Conservation (phyloP, 1,140 invertebrate species). For the Heliothis subflexa region DNA sequence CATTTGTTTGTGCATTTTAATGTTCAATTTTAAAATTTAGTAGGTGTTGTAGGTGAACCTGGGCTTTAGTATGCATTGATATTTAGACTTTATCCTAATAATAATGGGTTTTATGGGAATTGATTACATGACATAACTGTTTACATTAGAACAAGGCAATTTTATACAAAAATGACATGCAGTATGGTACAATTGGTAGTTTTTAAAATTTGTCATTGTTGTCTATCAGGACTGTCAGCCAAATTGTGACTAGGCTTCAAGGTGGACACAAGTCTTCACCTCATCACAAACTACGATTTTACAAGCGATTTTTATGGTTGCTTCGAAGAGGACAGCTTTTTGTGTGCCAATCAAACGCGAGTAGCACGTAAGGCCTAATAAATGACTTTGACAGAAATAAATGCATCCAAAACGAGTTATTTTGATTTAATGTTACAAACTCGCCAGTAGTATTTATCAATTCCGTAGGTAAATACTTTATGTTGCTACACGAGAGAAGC, state of each 20-base stretch:
- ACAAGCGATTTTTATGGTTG: too few relatives aligned
- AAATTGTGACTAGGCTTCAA: slow-evolving; percentile 10
- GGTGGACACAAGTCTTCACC: too few relatives aligned
- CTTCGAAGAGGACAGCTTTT: neutral
- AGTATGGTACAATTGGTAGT: neutral
- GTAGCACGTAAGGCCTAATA: neutral
- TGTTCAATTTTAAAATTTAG: too few relatives aligned
- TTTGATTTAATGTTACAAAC: neutral
- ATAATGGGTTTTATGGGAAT: too few relatives aligned
- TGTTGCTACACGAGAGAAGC: neutral
- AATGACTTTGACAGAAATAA: neutral
- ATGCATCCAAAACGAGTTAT: neutral
- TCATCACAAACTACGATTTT: too few relatives aligned
- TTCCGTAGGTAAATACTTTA: neutral
- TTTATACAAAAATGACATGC: neutral
- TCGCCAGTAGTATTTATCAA: neutral
- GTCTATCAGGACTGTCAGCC: neutral
- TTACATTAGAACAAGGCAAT: neutral
- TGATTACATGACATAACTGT: too few relatives aligned
- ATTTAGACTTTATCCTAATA: too few relatives aligned
- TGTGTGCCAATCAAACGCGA: neutral
- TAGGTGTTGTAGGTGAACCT: too few relatives aligned
- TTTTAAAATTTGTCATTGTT: neutral
- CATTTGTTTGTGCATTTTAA: too few relatives aligned
- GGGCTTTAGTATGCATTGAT: too few relatives aligned